These are phyloP conservation scores for Origma solitaria DNA, from an alignment of 2,113 vertebrate species.

Conservation along the genomic window DNA sequence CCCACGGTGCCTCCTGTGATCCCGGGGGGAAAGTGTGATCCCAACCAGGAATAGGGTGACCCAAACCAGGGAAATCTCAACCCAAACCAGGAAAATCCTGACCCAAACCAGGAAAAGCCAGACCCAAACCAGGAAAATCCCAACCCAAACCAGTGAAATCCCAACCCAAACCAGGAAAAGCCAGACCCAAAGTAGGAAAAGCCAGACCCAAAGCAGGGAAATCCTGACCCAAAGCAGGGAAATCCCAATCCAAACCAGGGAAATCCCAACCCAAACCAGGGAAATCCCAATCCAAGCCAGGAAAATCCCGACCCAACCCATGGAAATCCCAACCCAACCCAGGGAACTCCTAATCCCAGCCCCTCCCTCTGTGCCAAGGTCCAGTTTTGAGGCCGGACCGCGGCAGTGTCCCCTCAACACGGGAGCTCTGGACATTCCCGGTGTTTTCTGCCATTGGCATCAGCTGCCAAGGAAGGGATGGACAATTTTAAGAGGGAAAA, in stretches of 20 bases:
- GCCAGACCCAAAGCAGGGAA: no score
- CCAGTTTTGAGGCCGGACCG: accelerated
- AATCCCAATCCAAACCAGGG: background rate
- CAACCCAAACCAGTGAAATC: background rate
- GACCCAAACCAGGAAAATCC: background rate
- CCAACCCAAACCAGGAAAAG: background rate
- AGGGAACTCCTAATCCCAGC: background rate
- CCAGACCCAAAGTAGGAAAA: background rate
- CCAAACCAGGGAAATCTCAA: background rate
- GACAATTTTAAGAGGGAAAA: background rate
- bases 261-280: background rate
- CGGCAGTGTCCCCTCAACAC: background rate
- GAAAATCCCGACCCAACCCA: background rate
- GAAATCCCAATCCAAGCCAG: background rate
- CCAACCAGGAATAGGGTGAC: background rate
- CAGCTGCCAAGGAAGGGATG: background rate
- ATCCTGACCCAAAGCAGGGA: no score
- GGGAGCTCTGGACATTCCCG: accelerated
- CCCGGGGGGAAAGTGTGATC: background rate
- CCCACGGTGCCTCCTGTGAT: accelerated
- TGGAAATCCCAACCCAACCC: background rate
- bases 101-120: background rate
- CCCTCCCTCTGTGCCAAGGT: background rate
- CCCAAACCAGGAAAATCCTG: background rate
- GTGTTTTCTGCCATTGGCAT: background rate